Conservation (phyloP, 1,140 invertebrate species). For the Vanessa atalanta region DNA sequence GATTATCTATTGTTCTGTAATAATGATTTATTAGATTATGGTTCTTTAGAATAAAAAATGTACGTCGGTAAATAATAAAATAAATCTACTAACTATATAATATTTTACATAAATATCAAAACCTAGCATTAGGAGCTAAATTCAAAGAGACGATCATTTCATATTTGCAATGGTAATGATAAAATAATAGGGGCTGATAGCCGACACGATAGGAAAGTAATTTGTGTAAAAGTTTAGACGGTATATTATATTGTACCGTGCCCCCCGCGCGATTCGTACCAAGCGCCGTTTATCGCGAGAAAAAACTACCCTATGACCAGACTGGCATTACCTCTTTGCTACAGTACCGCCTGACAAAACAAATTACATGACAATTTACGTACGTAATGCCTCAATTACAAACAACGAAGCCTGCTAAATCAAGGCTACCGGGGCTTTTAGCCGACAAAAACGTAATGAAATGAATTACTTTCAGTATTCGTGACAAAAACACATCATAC, state of each 20-base stretch:
- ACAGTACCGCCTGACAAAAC: slow-evolving; percentile 43
- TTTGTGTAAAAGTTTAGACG: slow-evolving; percentile 75
- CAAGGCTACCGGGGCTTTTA: slow-evolving; percentile 21
- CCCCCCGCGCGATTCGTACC: slow-evolving; percentile 64
- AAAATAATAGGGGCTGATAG: slow-evolving; percentile 76
- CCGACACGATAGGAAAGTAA: slow-evolving; percentile 78
- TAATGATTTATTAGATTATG: neutral
- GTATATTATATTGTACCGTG: slow-evolving; percentile 53
- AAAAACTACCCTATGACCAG: slow-evolving; percentile 75
- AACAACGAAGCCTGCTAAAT: slow-evolving; percentile 25
- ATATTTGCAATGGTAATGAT: slow-evolving; percentile 75
- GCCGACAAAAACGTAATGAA: slow-evolving; percentile 27
- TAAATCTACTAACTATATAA: neutral
- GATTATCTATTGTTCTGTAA: neutral
- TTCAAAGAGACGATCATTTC: slow-evolving; percentile 56
- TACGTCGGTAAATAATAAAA: too few species aligned
- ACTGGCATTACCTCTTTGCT: slow-evolving; percentile 53
- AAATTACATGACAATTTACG: slow-evolving; percentile 55
- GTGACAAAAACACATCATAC: slow-evolving; percentile 43
- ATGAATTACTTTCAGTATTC: slow-evolving; percentile 18
- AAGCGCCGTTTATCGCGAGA: slow-evolving; percentile 62
- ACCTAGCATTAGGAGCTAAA: slow-evolving; percentile 32
- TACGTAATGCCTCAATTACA: slow-evolving; percentile 46
- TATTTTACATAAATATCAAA: neutral
- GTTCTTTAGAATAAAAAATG: neutral